These are phyloP conservation scores for Sigmodon hispidus DNA, from an alignment of 2,113 vertebrate species.

Conservation along the genomic window DNA sequence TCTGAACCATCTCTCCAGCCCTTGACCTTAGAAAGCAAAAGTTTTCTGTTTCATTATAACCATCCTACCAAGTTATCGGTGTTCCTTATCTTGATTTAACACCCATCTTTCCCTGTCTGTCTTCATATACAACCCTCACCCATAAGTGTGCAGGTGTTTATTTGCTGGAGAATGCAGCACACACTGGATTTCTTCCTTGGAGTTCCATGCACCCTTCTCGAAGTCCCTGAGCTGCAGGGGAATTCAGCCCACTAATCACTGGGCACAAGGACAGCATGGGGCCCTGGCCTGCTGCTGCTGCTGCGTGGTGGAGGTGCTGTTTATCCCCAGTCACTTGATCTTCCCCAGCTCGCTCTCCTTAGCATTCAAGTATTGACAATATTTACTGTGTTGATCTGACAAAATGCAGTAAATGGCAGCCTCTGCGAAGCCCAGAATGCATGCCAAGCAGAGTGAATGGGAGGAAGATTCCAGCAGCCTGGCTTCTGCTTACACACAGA, in stretches of 20 bases:
- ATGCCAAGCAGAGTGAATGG: neutral
- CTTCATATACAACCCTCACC: neutral
- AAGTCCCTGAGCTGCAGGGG: neutral
- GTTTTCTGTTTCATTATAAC: neutral
- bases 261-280: accelerated
- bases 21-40: neutral
- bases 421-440: neutral
- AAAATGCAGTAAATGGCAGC: slow-evolving; percentile 55
- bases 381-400: slow-evolving; percentile 62
- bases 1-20: too few relatives aligned
- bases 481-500: neutral
- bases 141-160: neutral
- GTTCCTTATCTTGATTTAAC: neutral
- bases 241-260: neutral
- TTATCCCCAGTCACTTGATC: slow-evolving; percentile 30
- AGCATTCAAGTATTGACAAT: slow-evolving; percentile 50
- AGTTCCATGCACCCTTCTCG: neutral
- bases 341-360: slow-evolving; percentile 14
- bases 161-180: neutral
- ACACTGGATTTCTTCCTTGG: neutral
- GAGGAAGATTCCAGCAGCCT: neutral
- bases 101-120: neutral
- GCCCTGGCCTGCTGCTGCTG: neutral
- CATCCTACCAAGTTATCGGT: neutral
- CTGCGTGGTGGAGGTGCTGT: neutral